Conservation (phyloP, 2,797 vertebrate species). For the Phaenicophaeus curvirostris region DNA sequence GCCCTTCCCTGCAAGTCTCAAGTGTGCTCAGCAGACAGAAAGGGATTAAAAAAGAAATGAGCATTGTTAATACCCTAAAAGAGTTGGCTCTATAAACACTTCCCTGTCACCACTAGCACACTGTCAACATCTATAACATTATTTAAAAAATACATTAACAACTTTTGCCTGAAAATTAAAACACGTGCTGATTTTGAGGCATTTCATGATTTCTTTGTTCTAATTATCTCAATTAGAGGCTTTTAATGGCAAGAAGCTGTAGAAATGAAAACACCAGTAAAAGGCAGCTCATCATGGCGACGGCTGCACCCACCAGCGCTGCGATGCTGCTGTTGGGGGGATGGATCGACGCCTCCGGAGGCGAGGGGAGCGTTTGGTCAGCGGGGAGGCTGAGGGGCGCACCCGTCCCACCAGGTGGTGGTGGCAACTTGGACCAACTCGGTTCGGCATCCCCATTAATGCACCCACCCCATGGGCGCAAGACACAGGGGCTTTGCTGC, state of each 20-base stretch:
- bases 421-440: not conserved
- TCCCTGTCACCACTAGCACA: conserved; percentile 11
- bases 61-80: not conserved
- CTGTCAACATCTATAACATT: conserved; percentile 55
- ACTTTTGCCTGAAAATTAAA: conserved; percentile 67
- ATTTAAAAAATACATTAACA: conserved; percentile 69
- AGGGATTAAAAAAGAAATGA: not conserved
- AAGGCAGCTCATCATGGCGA: conserved; percentile 41
- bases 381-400: not conserved
- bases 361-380: not conserved
- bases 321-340: not conserved
- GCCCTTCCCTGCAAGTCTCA: not conserved
- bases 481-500: fast-evolving
- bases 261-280: conserved; percentile 69
- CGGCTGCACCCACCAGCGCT: conserved; percentile 24
- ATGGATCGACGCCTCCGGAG: not conserved
- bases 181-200: conserved; percentile 69
- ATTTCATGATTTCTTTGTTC: conserved; percentile 69
- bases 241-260: conserved; percentile 67
- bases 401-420: fast-evolving
- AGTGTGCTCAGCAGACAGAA: not conserved
- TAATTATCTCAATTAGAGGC: conserved; percentile 75
- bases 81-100: conserved; percentile 35
- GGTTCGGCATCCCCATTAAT: fast-evolving
- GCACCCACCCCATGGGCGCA: not conserved